Percentiles rank a stretch among this genome's conserved stretches.
Evolutionary conservation across 2,797 vertebrate species (phyloP).

Genomic region (Diplodus sargus): DNA sequence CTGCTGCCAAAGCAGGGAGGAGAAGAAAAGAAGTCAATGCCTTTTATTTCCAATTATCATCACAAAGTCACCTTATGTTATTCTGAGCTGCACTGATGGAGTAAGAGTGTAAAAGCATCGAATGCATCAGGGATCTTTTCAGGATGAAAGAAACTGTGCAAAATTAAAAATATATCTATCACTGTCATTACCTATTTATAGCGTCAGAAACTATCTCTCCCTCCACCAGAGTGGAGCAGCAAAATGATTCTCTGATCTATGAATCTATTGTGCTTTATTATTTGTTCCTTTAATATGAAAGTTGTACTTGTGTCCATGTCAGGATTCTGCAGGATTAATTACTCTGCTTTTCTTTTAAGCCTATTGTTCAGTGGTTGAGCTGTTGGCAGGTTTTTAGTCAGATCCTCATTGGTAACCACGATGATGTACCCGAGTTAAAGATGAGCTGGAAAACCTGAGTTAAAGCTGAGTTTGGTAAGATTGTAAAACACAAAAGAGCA

Average conservation of each 20-base stretch:
- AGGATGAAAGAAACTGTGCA: not conserved
- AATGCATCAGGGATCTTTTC: not conserved
- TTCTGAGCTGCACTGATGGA: slow-evolving; percentile 4
- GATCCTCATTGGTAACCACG: not conserved
- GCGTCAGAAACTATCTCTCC: not conserved
- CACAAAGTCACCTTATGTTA: slow-evolving; percentile 15
- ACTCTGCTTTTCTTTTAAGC: not conserved
- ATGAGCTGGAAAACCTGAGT: not conserved
- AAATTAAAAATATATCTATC: not conserved
- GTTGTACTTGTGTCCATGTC: not conserved
- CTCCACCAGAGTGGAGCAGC: not conserved
- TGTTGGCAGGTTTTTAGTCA: not conserved
- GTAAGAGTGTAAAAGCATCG: not conserved
- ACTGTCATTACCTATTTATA: slow-evolving; percentile 14
- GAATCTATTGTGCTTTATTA: not conserved
- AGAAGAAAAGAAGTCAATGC: not conserved
- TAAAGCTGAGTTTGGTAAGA: too few relatives aligned
- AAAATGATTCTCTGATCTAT: not conserved
- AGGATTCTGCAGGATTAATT: not conserved
- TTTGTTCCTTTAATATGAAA: not conserved
- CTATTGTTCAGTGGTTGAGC: not conserved
- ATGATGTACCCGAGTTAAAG: not conserved
- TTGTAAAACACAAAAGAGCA: too few relatives aligned
- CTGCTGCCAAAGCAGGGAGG: not conserved
- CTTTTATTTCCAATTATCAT: slow-evolving; percentile 19